Conservation (phyloP, 2,888 invertebrate genomes). For the Hecatera dysodea region DNA sequence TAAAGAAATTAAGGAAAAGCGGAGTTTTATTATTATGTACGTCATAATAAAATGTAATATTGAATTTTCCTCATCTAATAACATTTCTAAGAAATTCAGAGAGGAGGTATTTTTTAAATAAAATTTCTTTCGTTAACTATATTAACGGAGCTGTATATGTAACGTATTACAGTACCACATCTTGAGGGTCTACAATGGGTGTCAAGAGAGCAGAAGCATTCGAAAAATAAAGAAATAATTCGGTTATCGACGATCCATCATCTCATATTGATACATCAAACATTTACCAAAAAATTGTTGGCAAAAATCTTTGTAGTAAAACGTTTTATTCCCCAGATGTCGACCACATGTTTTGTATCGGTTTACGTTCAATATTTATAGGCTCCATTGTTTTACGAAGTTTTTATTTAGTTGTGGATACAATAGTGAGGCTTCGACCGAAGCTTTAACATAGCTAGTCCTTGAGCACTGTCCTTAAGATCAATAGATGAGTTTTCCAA, state of each 20-base stretch:
- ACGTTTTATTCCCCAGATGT: constrained; percentile 53
- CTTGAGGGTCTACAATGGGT: constrained; percentile 12
- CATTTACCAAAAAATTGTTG: constrained; percentile 49
- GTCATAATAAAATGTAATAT: constrained; percentile 17
- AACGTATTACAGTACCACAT: neutral
- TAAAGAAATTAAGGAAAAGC: constrained; percentile 23
- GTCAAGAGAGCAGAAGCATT: constrained; percentile 29
- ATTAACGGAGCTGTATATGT: constrained; percentile 17
- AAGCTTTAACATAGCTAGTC: constrained; percentile 13
- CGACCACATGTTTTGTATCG: constrained; percentile 58
- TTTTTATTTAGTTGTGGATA: constrained; percentile 41
- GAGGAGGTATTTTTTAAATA: constrained; percentile 19
- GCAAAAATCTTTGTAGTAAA: constrained; percentile 47
- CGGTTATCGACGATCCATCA: constrained; percentile 43
- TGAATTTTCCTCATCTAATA: constrained; percentile 31
- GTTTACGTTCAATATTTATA: constrained; percentile 45
- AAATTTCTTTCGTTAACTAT: constrained; percentile 10
- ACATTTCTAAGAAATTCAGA: constrained; percentile 16
- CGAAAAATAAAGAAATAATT: constrained; percentile 25
- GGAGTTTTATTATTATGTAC: constrained; percentile 25
- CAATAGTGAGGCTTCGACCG: constrained; percentile 27
- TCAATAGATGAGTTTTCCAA: constrained; percentile 43
- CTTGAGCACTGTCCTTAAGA: constrained; percentile 33
- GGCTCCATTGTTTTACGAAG: constrained; percentile 48
- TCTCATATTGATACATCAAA: constrained; percentile 52